Percentiles rank a stretch among this genome's conserved stretches.
phyloP scores from a whole-genome alignment of 1,140 invertebrate species.

The Drosophila sproati region DNA sequence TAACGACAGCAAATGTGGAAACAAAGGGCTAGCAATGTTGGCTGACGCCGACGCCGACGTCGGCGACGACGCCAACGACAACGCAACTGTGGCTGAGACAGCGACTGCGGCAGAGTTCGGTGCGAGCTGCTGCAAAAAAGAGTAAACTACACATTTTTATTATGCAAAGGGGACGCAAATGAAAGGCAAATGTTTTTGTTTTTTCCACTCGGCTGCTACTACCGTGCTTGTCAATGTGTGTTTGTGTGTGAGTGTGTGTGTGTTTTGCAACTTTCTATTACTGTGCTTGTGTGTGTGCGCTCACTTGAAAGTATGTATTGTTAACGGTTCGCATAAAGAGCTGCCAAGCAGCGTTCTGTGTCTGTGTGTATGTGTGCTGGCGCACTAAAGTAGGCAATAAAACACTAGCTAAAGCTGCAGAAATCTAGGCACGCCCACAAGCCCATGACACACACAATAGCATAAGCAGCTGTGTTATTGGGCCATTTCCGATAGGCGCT shows the following conservation, averaged over 20 bases:
- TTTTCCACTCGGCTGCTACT: slow-evolving; percentile 58
- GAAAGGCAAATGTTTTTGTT: slow-evolving; percentile 81
- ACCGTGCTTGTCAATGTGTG: not conserved
- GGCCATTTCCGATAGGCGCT: slow-evolving; percentile 19
- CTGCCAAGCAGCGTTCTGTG: slow-evolving; percentile 36
- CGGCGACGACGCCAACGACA: not conserved
- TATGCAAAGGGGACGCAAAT: slow-evolving; percentile 81
- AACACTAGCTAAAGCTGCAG: slow-evolving; percentile 63
- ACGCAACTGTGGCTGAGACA: slow-evolving; percentile 4
- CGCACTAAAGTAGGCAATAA: slow-evolving; percentile 77
- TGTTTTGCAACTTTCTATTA: slow-evolving; percentile 16
- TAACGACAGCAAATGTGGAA: slow-evolving; percentile 76
- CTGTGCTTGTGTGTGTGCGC: slow-evolving; percentile 54
- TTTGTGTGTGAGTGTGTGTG: slow-evolving; percentile 6
- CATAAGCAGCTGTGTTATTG: slow-evolving; percentile 47
- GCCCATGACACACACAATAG: slow-evolving; percentile 63
- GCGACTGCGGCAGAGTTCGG: slow-evolving; percentile 31
- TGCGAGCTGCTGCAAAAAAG: slow-evolving; percentile 47
- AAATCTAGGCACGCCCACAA: slow-evolving; percentile 75
- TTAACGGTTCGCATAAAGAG: slow-evolving; percentile 68
- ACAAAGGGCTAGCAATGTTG: slow-evolving; percentile 80
- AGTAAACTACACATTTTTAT: slow-evolving; percentile 82
- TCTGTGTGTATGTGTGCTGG: slow-evolving; percentile 9
- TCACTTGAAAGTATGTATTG: slow-evolving; percentile 81
- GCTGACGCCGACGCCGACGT: slow-evolving; percentile 22